Base-by-base conservation (phyloP, 2,888 invertebrate genomes). In the Drosophila demipolita region DNA sequence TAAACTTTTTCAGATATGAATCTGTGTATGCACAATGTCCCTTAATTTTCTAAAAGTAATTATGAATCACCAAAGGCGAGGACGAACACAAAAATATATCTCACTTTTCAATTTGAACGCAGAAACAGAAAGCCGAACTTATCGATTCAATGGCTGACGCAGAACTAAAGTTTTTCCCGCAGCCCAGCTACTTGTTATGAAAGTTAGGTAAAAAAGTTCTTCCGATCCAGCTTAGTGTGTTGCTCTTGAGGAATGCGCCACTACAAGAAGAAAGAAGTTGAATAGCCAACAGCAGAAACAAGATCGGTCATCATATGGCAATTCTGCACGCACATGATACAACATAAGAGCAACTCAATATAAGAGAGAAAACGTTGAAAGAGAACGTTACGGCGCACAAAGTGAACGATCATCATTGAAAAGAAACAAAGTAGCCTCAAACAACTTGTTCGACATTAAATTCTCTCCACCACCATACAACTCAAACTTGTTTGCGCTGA, bases 201-300 rank as follows among this genome's bases (percentile, higher is more conserved):
- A 87, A 87, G 73, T 89, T 89, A 85, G 87, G 73, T 81, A 68
- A 88, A 88, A 77, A 83, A 81, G 82, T 85, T 85, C 84, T 88
- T 76, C 75, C 71, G 88, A 76, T 74, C 67, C 70, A 67, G 52
- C 71, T 55, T 61, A 15, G 55, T 54, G 60, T 66, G 69, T 38
- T 49, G 80, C 66, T 57, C 59, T 45, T 40, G 35, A 42, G 57
- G 49, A 58, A 53, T 65, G 59, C 40, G 38, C 12, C 52, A 36
- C 40, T 42, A 49, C 50, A 49, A 40, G 78, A 72, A 82, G 62
- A 73, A 73, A 71, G 67, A 67, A 65, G 59, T 63, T 63, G 66
- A 23, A 52, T 53, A n/a, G 23, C 23, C 62, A 62, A 36, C 66
- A 42, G 26, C 29, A 55, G 50, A 40, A 45, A 40, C 66, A 60